A percentile compares a stretch with the other conserved stretches of the same genome.
Evolutionary conservation across 2,113 vertebrate species (phyloP).

Genomic region (Epinephelus moara): DNA sequence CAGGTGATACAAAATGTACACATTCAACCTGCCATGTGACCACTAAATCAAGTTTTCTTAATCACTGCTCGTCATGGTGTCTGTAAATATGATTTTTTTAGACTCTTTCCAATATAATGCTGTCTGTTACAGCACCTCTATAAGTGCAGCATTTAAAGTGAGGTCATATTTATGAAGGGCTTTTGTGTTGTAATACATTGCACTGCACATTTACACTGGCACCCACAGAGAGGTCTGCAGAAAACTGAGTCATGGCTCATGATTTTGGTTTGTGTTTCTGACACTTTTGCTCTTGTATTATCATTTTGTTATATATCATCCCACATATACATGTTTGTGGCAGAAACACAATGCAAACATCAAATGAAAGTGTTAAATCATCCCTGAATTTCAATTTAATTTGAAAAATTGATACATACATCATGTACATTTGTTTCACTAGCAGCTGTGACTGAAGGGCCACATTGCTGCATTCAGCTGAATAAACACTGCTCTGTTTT

Average conservation of each 20-base stretch:
- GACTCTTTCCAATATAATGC: too few species aligned
- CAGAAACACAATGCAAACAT: too few species aligned
- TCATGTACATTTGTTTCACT: neutral
- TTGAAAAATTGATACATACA: neutral
- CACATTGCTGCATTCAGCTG: neutral
- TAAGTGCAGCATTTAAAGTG: too few species aligned
- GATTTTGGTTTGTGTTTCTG: neutral
- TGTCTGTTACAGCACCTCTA: too few species aligned
- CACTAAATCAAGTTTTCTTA: neutral
- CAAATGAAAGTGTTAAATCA: neutral
- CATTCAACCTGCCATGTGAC: neutral
- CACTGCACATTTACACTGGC: too few species aligned
- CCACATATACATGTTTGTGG: too few species aligned
- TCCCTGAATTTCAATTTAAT: neutral
- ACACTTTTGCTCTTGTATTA: neutral
- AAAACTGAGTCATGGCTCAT: neutral
- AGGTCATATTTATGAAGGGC: too few species aligned
- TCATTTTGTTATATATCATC: too few species aligned
- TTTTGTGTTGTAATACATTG: too few species aligned
- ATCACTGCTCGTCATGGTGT: neutral
- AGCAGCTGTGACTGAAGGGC: neutral
- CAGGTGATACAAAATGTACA: neutral
- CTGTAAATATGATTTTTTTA: too few species aligned
- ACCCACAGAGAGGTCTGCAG: neutral
- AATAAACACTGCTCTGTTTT: too few species aligned